Base-by-base conservation (phyloP, 2,888 invertebrate genomes). In the Sinopyrophorus schimmeli region DNA sequence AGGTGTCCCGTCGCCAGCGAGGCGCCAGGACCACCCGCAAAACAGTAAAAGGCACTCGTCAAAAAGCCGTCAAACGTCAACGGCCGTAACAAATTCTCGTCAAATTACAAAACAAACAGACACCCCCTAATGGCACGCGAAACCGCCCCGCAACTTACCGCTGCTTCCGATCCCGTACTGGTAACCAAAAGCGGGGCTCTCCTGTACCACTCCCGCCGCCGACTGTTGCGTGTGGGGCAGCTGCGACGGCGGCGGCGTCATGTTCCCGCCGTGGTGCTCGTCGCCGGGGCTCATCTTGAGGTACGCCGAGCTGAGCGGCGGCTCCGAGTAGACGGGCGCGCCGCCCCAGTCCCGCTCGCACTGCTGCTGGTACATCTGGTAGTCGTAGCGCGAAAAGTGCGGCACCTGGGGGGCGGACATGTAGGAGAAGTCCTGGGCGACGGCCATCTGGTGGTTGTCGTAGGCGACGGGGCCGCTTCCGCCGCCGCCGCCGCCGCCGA, bases 201-300 rank as follows among this genome's bases (percentile, higher is more conserved):
- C n/a, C n/a, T n/a, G n/a, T n/a, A n/a, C n/a, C n/a, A n/a, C n/a
- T n/a, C n/a, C n/a, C n/a, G n/a, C n/a, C n/a, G n/a, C n/a, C n/a
- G n/a, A n/a, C n/a, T n/a, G n/a, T n/a, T n/a, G n/a, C n/a, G n/a
- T n/a, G n/a, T n/a, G n/a, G n/a, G n/a, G n/a, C n/a, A n/a, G n/a
- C n/a, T 72, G 71, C 11, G 64, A 51, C n/a, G 72, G 70, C 12
- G 73, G 69, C 24, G 72, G 69, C 11, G 72, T 67, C 10, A 70
- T 63, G 30, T 65, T 65, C 16, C 69, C 68, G 23, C 69, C 67
- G 41, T 65, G 65, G 16, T 50, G 44, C 11, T 68, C 67, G 20
- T 67, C 65, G 53, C 72, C 65, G 5, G 74, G 74, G 57, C 74
- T 74, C 31, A 73, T 53, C 55, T 74, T 74, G 61, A 74, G 41